These are phyloP conservation scores for Megaceryle torquata DNA, from an alignment of 2,113 vertebrate genomes.

Conservation along the genomic window DNA sequence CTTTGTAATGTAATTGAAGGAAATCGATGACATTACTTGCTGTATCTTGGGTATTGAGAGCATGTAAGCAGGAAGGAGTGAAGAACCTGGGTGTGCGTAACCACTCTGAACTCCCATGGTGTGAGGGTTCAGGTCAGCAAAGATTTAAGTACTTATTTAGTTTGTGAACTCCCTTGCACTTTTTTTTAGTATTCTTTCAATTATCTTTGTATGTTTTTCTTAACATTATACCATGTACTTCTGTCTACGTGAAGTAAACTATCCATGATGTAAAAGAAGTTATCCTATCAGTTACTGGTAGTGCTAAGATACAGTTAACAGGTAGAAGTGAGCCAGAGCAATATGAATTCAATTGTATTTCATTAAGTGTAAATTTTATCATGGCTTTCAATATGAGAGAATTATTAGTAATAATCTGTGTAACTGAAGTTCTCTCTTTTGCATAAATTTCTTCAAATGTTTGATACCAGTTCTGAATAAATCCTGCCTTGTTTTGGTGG, in stretches of 20 bases:
- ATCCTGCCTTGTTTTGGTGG: background rate
- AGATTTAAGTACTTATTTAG: background rate
- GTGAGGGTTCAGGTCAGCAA: background rate
- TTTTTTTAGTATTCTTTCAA: background rate
- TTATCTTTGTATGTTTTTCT: background rate
- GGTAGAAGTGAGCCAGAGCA: background rate
- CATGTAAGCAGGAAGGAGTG: background rate
- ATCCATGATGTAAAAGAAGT: background rate
- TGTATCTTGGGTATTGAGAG: conserved; percentile 30
- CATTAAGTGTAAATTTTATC: background rate
- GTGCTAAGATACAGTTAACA: background rate
- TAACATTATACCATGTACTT: background rate
- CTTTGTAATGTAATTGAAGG: conserved; percentile 61
- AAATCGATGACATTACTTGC: conserved; percentile 64
- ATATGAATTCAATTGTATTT: background rate
- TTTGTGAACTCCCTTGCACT: background rate
- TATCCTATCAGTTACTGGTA: background rate
- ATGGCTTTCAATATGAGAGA: background rate
- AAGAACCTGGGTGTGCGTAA: background rate
- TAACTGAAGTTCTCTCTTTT: background rate
- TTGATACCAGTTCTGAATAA: background rate
- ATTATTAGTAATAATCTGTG: background rate
- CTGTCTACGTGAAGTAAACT: background rate
- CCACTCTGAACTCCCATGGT: background rate
- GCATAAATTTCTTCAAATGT: background rate